A percentile compares a stretch with the other conserved stretches of the same genome.
Evolutionary conservation across 2,113 vertebrate genomes (phyloP).

Genomic region (Podarcis muralis): DNA sequence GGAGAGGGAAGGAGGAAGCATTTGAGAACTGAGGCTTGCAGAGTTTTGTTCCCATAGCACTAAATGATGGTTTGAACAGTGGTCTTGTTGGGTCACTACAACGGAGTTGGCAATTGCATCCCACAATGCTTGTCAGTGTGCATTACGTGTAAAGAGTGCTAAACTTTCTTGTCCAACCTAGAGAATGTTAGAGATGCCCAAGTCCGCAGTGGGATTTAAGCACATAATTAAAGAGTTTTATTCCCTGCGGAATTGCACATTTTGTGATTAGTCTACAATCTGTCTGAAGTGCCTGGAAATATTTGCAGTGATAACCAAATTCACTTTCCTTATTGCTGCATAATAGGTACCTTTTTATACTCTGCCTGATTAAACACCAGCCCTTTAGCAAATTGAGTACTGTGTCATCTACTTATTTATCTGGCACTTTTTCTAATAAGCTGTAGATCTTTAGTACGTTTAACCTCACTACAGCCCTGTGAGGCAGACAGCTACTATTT

Average conservation of each 20-base stretch:
- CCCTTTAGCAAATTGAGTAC: constrained; percentile 27
- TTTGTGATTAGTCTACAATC: constrained; percentile 31
- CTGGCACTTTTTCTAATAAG: constrained; percentile 23
- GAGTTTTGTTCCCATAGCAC: background rate
- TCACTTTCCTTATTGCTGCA: constrained; percentile 2
- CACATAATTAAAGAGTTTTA: constrained; percentile 32
- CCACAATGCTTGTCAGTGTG: background rate
- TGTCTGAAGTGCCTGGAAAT: constrained; percentile 27
- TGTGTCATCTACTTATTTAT: constrained; percentile 14
- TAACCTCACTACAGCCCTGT: background rate
- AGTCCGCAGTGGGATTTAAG: background rate
- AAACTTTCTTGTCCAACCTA: constrained; percentile 6
- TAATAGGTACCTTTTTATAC: constrained; percentile 26
- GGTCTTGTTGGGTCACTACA: background rate
- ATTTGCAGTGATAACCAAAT: constrained; percentile 32
- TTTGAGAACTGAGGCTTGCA: no score
- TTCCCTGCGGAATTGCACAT: constrained; percentile 28
- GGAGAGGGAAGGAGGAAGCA: background rate
- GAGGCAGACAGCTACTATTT: constrained; percentile 1
- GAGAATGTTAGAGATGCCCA: background rate
- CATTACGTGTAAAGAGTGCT: background rate
- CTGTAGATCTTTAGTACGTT: constrained; percentile 1
- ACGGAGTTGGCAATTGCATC: background rate
- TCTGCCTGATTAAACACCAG: constrained; percentile 26
- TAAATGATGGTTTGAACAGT: background rate